Evolutionary conservation across 2,888 invertebrate genomes (phyloP).

Genomic region (Clanis bilineata): DNA sequence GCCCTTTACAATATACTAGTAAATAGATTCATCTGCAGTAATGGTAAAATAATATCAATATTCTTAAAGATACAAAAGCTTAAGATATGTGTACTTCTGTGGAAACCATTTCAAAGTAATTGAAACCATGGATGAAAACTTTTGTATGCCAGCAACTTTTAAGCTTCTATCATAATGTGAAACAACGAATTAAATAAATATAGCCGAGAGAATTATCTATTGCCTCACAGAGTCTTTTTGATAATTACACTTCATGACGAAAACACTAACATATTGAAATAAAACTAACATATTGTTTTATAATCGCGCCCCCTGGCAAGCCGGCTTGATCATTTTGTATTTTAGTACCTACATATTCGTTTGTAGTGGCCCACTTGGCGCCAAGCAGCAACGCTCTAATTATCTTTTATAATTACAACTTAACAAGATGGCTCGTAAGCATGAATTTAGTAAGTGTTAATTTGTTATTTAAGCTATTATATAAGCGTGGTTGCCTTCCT

Average conservation of each 20-base stretch:
- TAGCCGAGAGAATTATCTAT: not conserved
- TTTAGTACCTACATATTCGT: conserved; percentile 45
- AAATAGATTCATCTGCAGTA: no score
- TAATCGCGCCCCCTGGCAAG: conserved; percentile 22
- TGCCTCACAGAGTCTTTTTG: not conserved
- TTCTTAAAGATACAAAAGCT: no score
- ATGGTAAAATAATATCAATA: no score
- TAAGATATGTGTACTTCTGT: no score
- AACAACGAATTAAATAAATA: not conserved
- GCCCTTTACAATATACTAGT: no score
- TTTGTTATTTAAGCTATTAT: conserved; percentile 31
- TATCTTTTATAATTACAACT: conserved; percentile 42
- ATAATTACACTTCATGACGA: not conserved
- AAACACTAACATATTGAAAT: not conserved
- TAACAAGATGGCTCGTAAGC: conserved; percentile 39
- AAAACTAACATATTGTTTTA: not conserved
- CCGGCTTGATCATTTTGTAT: conserved; percentile 11
- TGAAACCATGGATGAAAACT: not conserved
- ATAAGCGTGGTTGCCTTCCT: conserved; percentile 20
- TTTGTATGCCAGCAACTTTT: not conserved
- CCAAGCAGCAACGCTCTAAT: conserved; percentile 53
- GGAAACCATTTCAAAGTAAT: no score
- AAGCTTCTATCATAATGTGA: no score
- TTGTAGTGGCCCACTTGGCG: conserved; percentile 36
- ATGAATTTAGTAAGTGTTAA: conserved; percentile 37